Percentiles rank a stretch among this genome's conserved stretches.
Evolutionary conservation across 2,888 invertebrate genomes (phyloP).

Genomic region (Prenolepis imparis): DNA sequence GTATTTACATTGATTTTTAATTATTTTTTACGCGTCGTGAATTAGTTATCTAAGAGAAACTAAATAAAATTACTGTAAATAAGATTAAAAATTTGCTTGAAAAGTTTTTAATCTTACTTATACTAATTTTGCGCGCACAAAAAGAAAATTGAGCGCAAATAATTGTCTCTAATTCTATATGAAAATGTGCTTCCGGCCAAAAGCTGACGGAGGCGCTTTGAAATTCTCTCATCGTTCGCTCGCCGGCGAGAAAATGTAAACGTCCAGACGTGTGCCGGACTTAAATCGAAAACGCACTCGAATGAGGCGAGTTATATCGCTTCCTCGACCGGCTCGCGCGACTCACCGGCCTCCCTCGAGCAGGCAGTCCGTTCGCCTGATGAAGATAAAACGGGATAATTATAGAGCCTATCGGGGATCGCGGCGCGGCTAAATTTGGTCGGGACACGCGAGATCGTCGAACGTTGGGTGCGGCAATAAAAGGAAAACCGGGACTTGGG

Average conservation of each 20-base stretch:
- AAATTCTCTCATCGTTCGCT: slow-evolving; percentile 25
- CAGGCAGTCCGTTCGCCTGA: slow-evolving; percentile 74
- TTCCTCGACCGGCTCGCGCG: slow-evolving; percentile 63
- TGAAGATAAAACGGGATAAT: slow-evolving; percentile 85
- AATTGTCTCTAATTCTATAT: background rate
- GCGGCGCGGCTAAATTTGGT: slow-evolving; percentile 83
- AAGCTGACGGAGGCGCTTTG: slow-evolving; percentile 4
- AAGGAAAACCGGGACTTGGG: slow-evolving; percentile 75
- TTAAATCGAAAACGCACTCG: slow-evolving; percentile 68
- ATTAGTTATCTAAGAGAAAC: background rate
- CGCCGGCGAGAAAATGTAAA: slow-evolving; percentile 24
- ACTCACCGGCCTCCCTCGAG: slow-evolving; percentile 64
- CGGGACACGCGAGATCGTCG: slow-evolving; percentile 83
- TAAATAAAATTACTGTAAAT: background rate
- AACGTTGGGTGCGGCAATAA: slow-evolving; percentile 79
- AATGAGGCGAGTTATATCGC: slow-evolving; percentile 67
- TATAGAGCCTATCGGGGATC: slow-evolving; percentile 84
- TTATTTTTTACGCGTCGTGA: background rate
- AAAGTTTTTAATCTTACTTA: background rate
- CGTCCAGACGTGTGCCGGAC: slow-evolving; percentile 60
- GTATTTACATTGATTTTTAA: background rate
- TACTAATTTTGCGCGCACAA: background rate
- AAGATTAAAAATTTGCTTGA: background rate
- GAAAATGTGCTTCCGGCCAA: background rate
- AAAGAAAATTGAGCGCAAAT: background rate